Evolutionary conservation across 2,888 invertebrate genomes (phyloP).

Genomic region (Leptogaster cylindrica): DNA sequence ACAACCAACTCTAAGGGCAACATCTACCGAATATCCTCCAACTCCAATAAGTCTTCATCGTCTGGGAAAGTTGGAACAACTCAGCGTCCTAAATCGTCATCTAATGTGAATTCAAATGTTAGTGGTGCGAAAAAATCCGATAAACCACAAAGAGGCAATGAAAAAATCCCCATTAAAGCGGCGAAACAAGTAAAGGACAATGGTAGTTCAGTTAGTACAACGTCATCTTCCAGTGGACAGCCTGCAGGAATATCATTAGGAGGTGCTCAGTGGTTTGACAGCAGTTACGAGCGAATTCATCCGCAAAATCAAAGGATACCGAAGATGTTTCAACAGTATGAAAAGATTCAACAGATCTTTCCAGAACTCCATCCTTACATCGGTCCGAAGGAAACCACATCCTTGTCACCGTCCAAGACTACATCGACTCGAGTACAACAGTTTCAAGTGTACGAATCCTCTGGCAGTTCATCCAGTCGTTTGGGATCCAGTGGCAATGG

Average conservation of each 20-base stretch:
- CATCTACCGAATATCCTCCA: conserved; percentile 57
- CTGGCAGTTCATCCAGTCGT: conserved; percentile 38
- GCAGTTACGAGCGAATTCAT: conserved; percentile 26
- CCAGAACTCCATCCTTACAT: conserved; percentile 69
- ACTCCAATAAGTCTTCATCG: conserved; percentile 47
- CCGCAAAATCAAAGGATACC: conserved; percentile 67
- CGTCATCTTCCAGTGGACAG: conserved; percentile 32
- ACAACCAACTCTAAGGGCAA: conserved; percentile 54
- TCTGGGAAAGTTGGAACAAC: conserved; percentile 36
- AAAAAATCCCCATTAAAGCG: conserved; percentile 57
- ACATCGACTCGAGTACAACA: conserved; percentile 47
- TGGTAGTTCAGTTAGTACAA: conserved; percentile 5
- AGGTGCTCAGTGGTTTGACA: conserved; percentile 34
- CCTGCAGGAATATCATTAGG: conserved; percentile 21
- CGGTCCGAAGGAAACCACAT: conserved; percentile 51
- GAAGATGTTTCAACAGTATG: conserved; percentile 74
- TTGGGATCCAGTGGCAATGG: conserved; percentile 42
- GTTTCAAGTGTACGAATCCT: conserved; percentile 17
- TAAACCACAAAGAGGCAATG: conserved; percentile 48
- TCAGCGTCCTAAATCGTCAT: conserved; percentile 42
- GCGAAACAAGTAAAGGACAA: conserved; percentile 61
- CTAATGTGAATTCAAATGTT: conserved; percentile 39
- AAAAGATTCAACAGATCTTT: conserved; percentile 79
- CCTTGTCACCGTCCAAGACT: conserved; percentile 45
- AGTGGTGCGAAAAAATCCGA: conserved; percentile 27